A percentile compares a stretch with the other conserved stretches of the same genome.
These are phyloP conservation scores for Tinea pellionella DNA, from an alignment of 2,888 invertebrate genomes.

Conservation along the genomic window DNA sequence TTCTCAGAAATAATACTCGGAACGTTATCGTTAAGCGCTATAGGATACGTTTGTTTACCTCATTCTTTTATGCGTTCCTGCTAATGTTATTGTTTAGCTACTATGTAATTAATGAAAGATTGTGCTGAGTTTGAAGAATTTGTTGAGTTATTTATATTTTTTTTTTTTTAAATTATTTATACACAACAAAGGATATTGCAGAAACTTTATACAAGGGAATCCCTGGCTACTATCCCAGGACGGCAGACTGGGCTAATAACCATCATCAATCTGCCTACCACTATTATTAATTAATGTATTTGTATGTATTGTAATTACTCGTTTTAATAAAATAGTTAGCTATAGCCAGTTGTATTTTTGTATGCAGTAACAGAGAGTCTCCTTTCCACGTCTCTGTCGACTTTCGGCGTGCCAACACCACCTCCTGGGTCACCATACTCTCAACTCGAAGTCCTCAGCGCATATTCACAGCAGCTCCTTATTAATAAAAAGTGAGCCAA, in stretches of 20 bases:
- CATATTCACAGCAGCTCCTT: slow-evolving; percentile 60
- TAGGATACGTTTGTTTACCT: slow-evolving; percentile 2
- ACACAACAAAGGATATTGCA: too few relatives aligned
- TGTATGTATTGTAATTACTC: too few relatives aligned
- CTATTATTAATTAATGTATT: too few relatives aligned
- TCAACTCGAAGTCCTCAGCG: slow-evolving; percentile 74
- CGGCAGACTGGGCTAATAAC: too few relatives aligned
- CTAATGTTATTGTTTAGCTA: not conserved
- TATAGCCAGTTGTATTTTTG: too few relatives aligned
- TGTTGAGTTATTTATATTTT: too few relatives aligned
- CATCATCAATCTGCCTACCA: too few relatives aligned
- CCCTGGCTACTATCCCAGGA: too few relatives aligned
- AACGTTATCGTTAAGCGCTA: not conserved
- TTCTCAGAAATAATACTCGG: not conserved
- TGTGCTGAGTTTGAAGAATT: too few relatives aligned
- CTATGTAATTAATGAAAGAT: not conserved
- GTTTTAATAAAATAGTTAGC: too few relatives aligned
- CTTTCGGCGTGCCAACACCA: slow-evolving; percentile 76
- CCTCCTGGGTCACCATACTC: slow-evolving; percentile 62
- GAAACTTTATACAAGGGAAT: too few relatives aligned
- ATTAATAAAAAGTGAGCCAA: slow-evolving; percentile 31
- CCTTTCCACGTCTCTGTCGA: slow-evolving; percentile 73
- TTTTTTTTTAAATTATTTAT: too few relatives aligned
- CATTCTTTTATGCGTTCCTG: slow-evolving; percentile 2
- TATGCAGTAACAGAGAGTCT: slow-evolving; percentile 74